A percentile compares a stretch with the other conserved stretches of the same genome.
Conservation (phyloP, 2,888 invertebrate genomes). For the Buathra laborator region DNA sequence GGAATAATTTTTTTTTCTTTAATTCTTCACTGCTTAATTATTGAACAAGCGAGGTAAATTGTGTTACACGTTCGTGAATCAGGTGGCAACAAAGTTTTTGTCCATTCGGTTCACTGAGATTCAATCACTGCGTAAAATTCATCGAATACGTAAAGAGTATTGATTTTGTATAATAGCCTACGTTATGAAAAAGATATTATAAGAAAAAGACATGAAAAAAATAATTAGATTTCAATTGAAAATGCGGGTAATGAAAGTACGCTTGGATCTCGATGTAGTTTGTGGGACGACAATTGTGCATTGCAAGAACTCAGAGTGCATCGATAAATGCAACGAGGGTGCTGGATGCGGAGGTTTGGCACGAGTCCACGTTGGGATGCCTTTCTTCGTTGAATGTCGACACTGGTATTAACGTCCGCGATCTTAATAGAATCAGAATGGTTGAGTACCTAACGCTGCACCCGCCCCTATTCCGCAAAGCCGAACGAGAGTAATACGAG, state of each 20-base stretch:
- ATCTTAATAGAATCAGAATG: conserved; percentile 68
- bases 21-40: conserved; percentile 28
- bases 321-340: background rate
- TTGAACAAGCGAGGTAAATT: conserved; percentile 54
- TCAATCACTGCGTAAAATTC: too few species aligned
- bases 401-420: conserved; percentile 40
- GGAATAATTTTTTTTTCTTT: conserved; percentile 5
- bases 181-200: too few species aligned
- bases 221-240: background rate
- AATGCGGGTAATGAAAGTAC: background rate
- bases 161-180: background rate
- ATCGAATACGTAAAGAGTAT: background rate
- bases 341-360: conserved; percentile 34
- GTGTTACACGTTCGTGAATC: conserved; percentile 8
- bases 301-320: conserved; percentile 27
- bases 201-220: too few species aligned
- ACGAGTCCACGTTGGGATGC: conserved; percentile 43
- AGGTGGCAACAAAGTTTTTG: background rate
- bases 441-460: conserved; percentile 34
- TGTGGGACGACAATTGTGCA: conserved; percentile 22
- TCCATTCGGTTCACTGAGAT: background rate
- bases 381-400: conserved; percentile 48
- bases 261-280: conserved; percentile 5
- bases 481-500: conserved; percentile 18
- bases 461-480: background rate